Evolutionary conservation across 2,113 vertebrate species (phyloP).

Genomic region (Chitala chitala): DNA sequence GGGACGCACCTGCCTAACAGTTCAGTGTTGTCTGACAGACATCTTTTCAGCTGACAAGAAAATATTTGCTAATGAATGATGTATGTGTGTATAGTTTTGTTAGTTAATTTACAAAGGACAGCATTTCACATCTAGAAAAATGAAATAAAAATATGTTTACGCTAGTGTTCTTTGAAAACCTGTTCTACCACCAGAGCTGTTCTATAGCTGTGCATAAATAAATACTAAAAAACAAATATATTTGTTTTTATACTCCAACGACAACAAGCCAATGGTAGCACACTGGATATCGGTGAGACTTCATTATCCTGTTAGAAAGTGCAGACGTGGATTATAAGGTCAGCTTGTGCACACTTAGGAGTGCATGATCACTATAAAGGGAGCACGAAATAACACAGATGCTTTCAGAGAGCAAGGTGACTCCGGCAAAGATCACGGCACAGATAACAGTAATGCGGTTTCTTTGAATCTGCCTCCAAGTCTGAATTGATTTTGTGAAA

Average conservation of each 20-base stretch:
- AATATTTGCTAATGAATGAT: too few relatives aligned
- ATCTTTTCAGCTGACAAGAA: too few relatives aligned
- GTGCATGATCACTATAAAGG: slow-evolving; percentile 18
- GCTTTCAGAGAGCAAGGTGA: slow-evolving; percentile 20
- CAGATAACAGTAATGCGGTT: slow-evolving; percentile 18
- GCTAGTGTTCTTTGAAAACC: too few relatives aligned
- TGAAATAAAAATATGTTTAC: too few relatives aligned
- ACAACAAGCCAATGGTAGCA: not conserved
- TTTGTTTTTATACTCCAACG: not conserved
- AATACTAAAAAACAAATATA: not conserved
- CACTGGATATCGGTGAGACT: not conserved
- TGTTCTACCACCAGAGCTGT: too few relatives aligned
- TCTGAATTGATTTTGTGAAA: slow-evolving; percentile 19
- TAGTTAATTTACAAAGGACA: too few relatives aligned
- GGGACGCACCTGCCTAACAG: too few relatives aligned
- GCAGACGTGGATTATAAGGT: slow-evolving; percentile 12
- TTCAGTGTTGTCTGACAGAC: too few relatives aligned
- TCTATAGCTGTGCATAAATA: not conserved
- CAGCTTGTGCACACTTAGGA: slow-evolving; percentile 16
- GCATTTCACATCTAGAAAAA: too few relatives aligned
- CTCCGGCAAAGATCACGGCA: not conserved
- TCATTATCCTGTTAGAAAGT: slow-evolving; percentile 3
- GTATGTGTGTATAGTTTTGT: too few relatives aligned
- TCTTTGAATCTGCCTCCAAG: slow-evolving; percentile 16
- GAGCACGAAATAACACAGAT: slow-evolving; percentile 4